Evolutionary conservation across 2,888 invertebrate species (phyloP).

Genomic region (Periphyllus acericola): DNA sequence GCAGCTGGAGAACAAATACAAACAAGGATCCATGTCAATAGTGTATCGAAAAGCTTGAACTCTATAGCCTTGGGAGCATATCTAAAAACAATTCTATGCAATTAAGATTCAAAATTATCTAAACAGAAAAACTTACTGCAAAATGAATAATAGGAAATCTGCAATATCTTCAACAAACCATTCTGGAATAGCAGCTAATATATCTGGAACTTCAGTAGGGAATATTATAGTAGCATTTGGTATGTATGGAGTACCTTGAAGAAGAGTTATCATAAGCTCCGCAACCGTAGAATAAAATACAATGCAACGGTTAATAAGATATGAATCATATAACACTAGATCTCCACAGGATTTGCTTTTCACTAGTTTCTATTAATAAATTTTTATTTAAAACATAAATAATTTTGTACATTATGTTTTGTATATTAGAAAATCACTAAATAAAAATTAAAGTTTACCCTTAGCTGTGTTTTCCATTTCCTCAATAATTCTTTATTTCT

Average conservation of each 20-base stretch:
- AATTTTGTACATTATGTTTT: neutral
- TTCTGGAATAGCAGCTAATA: conserved; percentile 93
- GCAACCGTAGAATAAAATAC: conserved; percentile 89
- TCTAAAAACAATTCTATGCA: conserved; percentile 35
- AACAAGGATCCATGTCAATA: conserved; percentile 88
- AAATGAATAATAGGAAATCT: conserved; percentile 90
- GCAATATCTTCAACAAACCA: conserved; percentile 98
- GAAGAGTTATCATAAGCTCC: conserved; percentile 77
- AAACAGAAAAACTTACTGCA: conserved; percentile 79
- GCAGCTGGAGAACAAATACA: conserved; percentile 90
- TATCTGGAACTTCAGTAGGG: conserved; percentile 74
- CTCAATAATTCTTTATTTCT: conserved; percentile 86
- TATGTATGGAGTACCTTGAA: conserved; percentile 67
- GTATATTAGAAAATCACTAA: neutral
- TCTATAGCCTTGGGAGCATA: conserved; percentile 49
- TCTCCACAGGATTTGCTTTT: conserved; percentile 89
- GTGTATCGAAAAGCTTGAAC: conserved; percentile 70
- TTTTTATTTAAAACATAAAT: conserved; percentile 47
- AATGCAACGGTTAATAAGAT: conserved; percentile 82
- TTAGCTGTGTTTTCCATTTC: conserved; percentile 88
- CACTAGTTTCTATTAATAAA: conserved; percentile 65
- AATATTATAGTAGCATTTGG: conserved; percentile 65
- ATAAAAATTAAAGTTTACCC: conserved; percentile 66
- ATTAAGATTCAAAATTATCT: conserved; percentile 6
- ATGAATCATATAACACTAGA: conserved; percentile 86